These are phyloP conservation scores for Myotis davidii DNA, from an alignment of 2,113 vertebrate genomes.

Conservation along the genomic window DNA sequence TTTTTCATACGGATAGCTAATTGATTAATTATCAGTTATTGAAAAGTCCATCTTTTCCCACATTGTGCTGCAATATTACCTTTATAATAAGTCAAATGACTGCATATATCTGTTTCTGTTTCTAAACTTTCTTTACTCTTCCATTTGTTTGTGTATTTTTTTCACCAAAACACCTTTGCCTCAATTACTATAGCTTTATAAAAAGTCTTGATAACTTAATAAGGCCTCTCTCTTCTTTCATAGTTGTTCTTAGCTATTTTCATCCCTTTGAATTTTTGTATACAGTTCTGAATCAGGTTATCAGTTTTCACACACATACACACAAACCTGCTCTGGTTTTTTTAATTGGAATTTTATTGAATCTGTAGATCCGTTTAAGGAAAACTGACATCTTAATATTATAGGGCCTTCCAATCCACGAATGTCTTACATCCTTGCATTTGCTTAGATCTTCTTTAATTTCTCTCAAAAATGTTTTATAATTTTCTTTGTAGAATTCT, in stretches of 20 bases:
- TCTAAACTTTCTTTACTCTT: not conserved
- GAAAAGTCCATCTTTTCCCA: not conserved
- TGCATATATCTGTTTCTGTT: not conserved
- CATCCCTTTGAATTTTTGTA: not conserved
- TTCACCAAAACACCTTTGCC: not conserved
- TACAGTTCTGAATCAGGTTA: not conserved
- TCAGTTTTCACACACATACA: not conserved
- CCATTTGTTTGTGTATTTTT: not conserved
- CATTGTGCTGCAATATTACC: not conserved
- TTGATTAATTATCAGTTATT: not conserved
- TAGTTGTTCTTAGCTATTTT: not conserved
- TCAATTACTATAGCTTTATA: not conserved
- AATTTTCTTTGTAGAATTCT: not conserved
- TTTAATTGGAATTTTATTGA: not conserved
- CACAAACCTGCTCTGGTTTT: not conserved
- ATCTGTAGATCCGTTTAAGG: not conserved
- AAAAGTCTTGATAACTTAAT: not conserved
- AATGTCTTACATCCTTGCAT: not conserved
- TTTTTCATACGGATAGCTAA: not conserved
- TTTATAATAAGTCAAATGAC: not conserved
- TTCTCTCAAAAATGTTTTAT: constrained; percentile 2
- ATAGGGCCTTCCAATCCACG: not conserved
- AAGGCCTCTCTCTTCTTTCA: not conserved
- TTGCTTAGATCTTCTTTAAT: not conserved
- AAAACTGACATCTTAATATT: not conserved